These are phyloP conservation scores for Okamejei kenojei DNA, from an alignment of 2,797 vertebrate genomes.

Conservation along the genomic window DNA sequence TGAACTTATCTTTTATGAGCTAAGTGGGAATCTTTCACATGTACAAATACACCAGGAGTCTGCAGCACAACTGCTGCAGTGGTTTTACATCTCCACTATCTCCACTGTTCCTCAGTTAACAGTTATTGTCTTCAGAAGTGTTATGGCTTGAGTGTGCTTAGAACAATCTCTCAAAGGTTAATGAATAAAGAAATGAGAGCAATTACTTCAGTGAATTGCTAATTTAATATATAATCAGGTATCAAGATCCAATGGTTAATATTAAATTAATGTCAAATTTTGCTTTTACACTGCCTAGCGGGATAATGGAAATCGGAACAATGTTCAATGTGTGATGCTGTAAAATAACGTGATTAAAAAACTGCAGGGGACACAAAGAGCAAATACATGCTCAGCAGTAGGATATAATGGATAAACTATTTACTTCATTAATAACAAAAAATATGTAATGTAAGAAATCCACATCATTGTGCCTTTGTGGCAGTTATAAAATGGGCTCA, in stretches of 20 bases:
- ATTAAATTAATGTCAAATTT: neutral
- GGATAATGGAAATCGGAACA: neutral
- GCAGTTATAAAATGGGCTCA: neutral
- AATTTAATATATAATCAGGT: neutral
- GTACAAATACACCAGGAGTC: neutral
- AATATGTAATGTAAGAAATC: neutral
- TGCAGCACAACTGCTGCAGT: neutral
- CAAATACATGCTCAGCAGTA: neutral
- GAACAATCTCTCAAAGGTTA: neutral
- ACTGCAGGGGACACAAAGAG: neutral
- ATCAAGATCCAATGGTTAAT: neutral
- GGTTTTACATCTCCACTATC: neutral
- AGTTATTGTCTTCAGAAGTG: neutral
- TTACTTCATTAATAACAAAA: slow-evolving; percentile 2
- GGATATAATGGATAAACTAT: neutral
- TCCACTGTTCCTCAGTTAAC: neutral
- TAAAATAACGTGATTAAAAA: slow-evolving; percentile 19
- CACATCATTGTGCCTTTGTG: neutral
- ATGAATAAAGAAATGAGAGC: neutral
- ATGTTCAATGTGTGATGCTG: neutral
- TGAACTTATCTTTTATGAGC: neutral
- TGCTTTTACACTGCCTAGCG: neutral
- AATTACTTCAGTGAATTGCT: neutral
- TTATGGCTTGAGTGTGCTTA: neutral
- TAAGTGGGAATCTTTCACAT: neutral